Base-by-base conservation (phyloP, 2,888 invertebrate species). In the Ennomos erosarius region DNA sequence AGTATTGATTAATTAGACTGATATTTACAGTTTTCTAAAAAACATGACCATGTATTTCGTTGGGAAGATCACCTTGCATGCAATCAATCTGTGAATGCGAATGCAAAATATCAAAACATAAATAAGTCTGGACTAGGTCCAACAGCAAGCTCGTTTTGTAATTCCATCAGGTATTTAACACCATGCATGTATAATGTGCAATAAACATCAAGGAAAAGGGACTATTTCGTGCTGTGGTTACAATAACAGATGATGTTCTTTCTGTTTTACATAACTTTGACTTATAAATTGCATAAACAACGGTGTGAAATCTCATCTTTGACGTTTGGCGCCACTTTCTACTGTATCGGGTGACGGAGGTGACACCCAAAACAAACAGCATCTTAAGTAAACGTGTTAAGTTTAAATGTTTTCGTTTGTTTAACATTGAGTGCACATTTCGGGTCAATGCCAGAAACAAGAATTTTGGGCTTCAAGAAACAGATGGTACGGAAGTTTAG, bases 211-310 rank as follows among this genome's bases (percentile, higher is more conserved):
- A 45, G 16, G 13, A 52, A 47, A 57, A 12, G 57, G 52, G 47
- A 57, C 52, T 43, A 51, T 16, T 42, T 51, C 57, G 57, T 57
- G 57, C 40, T 10, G 10, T 9, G 56, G 42, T 10, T 45, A 40
- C 35, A 37, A 38, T 54, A 16, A 54, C 10, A 36, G 35, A 37
- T 16, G 8, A 9, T 33, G 6, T 42, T 47, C 11, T 49, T 13
- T 37, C n/a, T 33, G 36, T 42, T 48, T 42, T 48, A 55, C 55
- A 43, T 38, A 43, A 48, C 37, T 44, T 44, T 36, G 33, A 8
- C 37, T 9, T n/a, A 38, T 35, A 52, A 36, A 36, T n/a, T 9
- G 10, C n/a, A 26, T 43, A 16, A 43, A 10, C 5, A 10, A 26
- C 10, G 10, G 39, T 53, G 45, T 39, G 39, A 46, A 38, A 10